Evolutionary conservation across 2,797 vertebrate species (phyloP).

Genomic region (Cryptoprocta ferox): DNA sequence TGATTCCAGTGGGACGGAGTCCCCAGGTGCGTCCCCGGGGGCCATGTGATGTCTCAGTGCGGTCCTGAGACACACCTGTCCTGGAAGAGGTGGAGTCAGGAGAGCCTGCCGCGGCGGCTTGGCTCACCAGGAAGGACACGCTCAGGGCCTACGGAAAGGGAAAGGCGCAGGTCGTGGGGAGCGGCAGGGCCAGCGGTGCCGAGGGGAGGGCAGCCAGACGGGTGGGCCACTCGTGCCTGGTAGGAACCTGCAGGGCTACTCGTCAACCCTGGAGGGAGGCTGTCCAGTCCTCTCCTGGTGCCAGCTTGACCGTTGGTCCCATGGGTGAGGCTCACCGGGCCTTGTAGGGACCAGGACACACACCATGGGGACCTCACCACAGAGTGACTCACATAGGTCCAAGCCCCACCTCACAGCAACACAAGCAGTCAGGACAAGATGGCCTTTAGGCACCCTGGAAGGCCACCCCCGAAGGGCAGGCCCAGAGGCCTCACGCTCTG

Average conservation of each 20-base stretch:
- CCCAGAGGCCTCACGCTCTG: neutral
- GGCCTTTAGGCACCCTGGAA: neutral
- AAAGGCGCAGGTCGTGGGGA: accelerated
- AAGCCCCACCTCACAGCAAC: neutral
- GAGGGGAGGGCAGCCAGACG: neutral
- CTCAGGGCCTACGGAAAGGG: neutral
- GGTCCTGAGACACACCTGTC: neutral
- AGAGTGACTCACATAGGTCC: accelerated
- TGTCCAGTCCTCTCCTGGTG: neutral
- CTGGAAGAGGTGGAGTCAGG: neutral
- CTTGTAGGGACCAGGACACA: neutral
- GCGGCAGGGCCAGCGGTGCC: neutral
- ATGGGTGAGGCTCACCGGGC: accelerated
- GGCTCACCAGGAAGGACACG: neutral
- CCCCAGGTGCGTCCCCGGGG: neutral
- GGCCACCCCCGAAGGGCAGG: neutral
- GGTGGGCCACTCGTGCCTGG: neutral
- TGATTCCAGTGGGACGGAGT: too few relatives aligned
- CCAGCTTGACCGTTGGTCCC: accelerated
- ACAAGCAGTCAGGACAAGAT: neutral
- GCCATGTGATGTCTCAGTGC: accelerated
- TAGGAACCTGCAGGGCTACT: neutral
- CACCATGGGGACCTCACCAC: too few relatives aligned
- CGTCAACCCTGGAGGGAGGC: neutral
- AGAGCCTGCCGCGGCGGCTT: accelerated